phyloP scores from a whole-genome alignment of 2,888 invertebrate species.

The Andrena fulva region DNA sequence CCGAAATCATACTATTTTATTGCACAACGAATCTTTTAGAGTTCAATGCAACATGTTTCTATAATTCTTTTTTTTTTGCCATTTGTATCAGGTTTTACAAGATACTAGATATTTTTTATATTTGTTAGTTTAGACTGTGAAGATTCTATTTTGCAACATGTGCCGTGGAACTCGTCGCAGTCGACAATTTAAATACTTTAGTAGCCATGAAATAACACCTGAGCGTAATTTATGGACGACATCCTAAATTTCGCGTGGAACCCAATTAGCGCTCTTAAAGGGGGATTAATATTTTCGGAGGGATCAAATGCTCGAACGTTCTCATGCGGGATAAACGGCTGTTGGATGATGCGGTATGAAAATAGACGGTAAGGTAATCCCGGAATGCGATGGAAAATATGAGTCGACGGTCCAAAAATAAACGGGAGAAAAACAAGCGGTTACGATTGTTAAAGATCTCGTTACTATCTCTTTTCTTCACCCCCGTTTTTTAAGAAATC shows the following conservation, averaged over 20 bases:
- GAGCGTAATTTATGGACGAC: not conserved
- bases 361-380: slow-evolving; percentile 83
- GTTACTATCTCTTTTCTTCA: slow-evolving; percentile 14
- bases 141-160: no score
- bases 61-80: no score
- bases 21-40: no score
- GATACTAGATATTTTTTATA: no score
- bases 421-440: slow-evolving; percentile 76
- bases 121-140: no score
- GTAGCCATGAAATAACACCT: no score
- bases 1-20: no score
- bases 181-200: no score
- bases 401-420: slow-evolving; percentile 81
- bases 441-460: slow-evolving; percentile 60
- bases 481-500: slow-evolving; percentile 34
- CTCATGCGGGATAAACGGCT: slow-evolving; percentile 52
- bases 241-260: not conserved
- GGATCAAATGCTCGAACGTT: slow-evolving; percentile 41
- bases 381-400: slow-evolving; percentile 80
- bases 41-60: no score
- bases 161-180: no score
- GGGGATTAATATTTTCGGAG: slow-evolving; percentile 35
- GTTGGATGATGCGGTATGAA: slow-evolving; percentile 69
- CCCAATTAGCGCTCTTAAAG: not conserved
- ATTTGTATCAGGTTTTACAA: no score